Conservation (phyloP, 2,797 vertebrate species). For the Loriculus beryllinus region DNA sequence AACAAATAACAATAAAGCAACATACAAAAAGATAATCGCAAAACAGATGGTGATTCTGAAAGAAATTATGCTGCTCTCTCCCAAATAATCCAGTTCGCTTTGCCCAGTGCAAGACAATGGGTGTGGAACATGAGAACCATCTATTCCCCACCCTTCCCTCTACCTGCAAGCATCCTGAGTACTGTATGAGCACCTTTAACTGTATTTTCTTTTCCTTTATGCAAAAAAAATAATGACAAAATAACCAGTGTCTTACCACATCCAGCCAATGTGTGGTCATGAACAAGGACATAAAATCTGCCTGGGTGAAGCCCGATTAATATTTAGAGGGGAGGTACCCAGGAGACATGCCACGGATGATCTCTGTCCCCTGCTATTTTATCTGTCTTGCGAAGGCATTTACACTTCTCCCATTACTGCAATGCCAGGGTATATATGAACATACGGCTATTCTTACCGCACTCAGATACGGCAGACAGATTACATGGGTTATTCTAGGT, state of each 20-base stretch:
- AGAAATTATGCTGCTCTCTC: background rate
- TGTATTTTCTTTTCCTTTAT: background rate
- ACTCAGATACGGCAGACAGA: background rate
- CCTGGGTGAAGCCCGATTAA: background rate
- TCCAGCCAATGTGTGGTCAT: background rate
- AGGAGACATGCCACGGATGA: slow-evolving; percentile 16
- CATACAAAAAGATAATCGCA: background rate
- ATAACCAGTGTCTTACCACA: background rate
- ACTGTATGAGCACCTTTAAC: background rate
- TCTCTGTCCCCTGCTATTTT: slow-evolving; percentile 15
- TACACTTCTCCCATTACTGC: background rate
- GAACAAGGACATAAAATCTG: background rate
- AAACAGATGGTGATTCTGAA: background rate
- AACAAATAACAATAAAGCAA: background rate
- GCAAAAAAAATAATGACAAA: background rate
- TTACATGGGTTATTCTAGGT: slow-evolving; percentile 13
- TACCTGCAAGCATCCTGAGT: background rate
- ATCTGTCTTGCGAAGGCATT: slow-evolving; percentile 20
- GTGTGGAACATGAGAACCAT: background rate
- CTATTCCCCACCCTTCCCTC: background rate
- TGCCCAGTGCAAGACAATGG: background rate
- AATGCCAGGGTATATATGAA: background rate
- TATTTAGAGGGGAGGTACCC: background rate
- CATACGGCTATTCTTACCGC: slow-evolving; percentile 4
- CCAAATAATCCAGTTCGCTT: background rate